A percentile compares a stretch with the other conserved stretches of the same genome.
Evolutionary conservation across 2,888 invertebrate genomes (phyloP).

Genomic region (Cyrtodaria siliqua): DNA sequence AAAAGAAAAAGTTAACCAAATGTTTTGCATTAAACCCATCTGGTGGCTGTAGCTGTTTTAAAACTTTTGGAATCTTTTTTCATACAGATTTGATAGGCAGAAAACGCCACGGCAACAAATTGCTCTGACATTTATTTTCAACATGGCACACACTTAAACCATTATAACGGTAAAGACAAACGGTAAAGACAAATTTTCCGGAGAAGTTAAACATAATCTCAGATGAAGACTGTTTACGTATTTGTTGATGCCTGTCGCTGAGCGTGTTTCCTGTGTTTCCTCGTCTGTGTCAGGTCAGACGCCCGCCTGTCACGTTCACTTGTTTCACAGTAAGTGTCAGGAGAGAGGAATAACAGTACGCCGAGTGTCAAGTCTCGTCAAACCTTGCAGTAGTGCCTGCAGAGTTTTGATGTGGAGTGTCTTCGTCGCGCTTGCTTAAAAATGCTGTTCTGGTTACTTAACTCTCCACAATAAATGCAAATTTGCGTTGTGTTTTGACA

Average conservation of each 20-base stretch:
- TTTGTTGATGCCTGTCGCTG: slow-evolving; percentile 6
- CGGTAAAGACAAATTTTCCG: too few species aligned
- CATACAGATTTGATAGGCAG: too few species aligned
- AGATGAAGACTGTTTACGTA: slow-evolving; percentile 5
- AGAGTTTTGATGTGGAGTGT: background rate
- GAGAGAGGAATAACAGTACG: slow-evolving; percentile 33
- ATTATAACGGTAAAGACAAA: slow-evolving; percentile 8
- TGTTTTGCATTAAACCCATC: too few species aligned
- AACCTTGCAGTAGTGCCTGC: background rate
- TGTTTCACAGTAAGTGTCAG: slow-evolving; percentile 19
- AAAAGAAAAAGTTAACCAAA: too few species aligned
- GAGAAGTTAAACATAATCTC: too few species aligned
- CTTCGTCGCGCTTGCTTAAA: slow-evolving; percentile 2
- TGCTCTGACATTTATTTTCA: slow-evolving; percentile 2
- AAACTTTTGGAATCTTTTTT: too few species aligned
- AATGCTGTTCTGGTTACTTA: background rate
- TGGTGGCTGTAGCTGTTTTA: too few species aligned
- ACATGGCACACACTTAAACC: background rate
- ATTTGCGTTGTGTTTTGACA: too few species aligned
- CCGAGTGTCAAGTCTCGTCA: slow-evolving; percentile 27
- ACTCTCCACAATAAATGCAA: too few species aligned
- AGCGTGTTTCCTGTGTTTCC: background rate
- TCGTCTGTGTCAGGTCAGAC: background rate
- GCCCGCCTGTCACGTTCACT: slow-evolving; percentile 11
- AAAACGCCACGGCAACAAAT: background rate